Evolutionary conservation across 2,888 invertebrate genomes (phyloP).

Genomic region (Eupithecia pulchellata): DNA sequence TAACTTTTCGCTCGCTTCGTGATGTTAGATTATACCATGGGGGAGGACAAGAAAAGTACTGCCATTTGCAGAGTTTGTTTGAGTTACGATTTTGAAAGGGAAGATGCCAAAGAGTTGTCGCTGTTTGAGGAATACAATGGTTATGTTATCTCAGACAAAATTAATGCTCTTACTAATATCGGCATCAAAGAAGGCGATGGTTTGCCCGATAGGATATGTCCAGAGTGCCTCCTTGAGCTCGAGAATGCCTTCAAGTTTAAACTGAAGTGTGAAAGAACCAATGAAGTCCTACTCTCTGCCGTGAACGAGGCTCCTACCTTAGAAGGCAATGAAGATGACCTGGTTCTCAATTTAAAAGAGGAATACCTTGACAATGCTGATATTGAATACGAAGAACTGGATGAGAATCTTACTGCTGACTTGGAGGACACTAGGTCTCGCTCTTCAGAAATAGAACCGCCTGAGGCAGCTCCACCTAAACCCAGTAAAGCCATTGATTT

Average conservation of each 20-base stretch:
- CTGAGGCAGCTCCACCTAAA: not conserved
- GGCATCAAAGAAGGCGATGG: conserved; percentile 65
- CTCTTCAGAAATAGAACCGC: conserved; percentile 3
- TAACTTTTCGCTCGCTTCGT: too few relatives aligned
- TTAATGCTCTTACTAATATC: conserved; percentile 64
- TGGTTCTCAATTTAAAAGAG: conserved; percentile 12
- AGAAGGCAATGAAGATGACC: conserved; percentile 4
- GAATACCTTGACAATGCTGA: conserved; percentile 25
- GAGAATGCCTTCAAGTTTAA: conserved; percentile 68
- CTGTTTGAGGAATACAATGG: conserved; percentile 65
- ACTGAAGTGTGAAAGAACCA: conserved; percentile 66
- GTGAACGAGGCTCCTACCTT: conserved; percentile 12
- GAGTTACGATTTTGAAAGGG: too few relatives aligned
- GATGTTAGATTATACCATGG: too few relatives aligned
- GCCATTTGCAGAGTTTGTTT: too few relatives aligned
- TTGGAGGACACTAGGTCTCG: conserved; percentile 7
- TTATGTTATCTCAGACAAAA: conserved; percentile 60
- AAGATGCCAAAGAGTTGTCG: conserved; percentile 56
- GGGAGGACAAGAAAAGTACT: conserved; percentile 43
- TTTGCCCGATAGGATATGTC: conserved; percentile 70
- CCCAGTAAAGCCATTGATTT: conserved; percentile 53
- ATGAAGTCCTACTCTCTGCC: conserved; percentile 53
- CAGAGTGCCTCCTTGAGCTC: conserved; percentile 64
- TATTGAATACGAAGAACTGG: conserved; percentile 14
- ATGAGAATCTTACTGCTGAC: conserved; percentile 22